A percentile compares a stretch with the other conserved stretches of the same genome.
phyloP scores from a whole-genome alignment of 1,140 invertebrate species.

The Archivesica marissinica region DNA sequence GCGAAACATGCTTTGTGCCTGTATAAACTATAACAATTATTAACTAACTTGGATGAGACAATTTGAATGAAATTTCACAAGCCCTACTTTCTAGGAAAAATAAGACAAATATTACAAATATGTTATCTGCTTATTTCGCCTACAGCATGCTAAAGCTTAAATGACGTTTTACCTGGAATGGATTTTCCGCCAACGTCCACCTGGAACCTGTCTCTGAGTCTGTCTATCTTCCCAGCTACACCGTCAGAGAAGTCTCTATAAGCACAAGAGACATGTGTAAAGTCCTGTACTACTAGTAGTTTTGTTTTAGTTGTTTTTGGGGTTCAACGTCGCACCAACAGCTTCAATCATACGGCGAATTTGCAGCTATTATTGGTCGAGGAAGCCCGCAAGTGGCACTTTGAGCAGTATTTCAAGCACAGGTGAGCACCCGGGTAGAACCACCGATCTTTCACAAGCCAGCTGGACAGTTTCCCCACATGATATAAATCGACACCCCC shows the following conservation, averaged over 20 bases:
- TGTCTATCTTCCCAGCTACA: conserved; percentile 62
- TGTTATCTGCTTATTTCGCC: too few relatives aligned
- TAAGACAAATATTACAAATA: too few relatives aligned
- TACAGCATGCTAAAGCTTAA: too few relatives aligned
- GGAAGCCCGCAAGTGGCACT: neutral
- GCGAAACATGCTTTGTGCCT: too few relatives aligned
- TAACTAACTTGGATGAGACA: too few relatives aligned
- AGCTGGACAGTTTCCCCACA: too few relatives aligned
- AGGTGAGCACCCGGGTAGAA: neutral
- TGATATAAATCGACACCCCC: too few relatives aligned
- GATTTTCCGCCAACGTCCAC: conserved; percentile 7
- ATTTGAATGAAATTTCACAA: too few relatives aligned
- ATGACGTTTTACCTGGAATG: conserved; percentile 57
- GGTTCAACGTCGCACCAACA: neutral
- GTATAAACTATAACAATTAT: too few relatives aligned
- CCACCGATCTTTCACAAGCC: neutral
- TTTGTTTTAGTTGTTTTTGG: neutral
- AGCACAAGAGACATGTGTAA: neutral
- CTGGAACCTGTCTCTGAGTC: conserved; percentile 60
- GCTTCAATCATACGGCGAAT: neutral
- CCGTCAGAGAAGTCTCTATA: conserved; percentile 70
- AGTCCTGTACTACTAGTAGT: neutral
- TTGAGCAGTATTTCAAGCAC: neutral
- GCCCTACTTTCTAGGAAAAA: too few relatives aligned
- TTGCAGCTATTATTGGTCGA: neutral